Conservation (phyloP, 2,888 invertebrate genomes). For the Agonopterix alstromeriana region DNA sequence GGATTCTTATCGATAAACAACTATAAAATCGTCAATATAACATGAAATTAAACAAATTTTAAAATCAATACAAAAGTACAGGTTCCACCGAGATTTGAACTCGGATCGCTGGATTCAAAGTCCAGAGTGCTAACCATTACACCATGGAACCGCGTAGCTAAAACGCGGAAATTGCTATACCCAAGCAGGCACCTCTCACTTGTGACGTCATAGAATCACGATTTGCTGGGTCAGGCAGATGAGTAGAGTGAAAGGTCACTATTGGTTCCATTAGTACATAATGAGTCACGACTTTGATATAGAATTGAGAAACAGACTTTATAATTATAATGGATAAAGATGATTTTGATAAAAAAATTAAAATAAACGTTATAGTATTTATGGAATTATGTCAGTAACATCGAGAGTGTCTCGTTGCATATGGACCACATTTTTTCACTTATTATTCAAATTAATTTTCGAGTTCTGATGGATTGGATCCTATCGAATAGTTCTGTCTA, state of each 20-base stretch:
- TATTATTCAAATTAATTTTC: no score
- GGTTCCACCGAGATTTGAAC: conserved; percentile 90
- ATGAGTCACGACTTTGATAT: not conserved
- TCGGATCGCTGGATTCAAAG: conserved; percentile 91
- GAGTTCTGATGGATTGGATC: no score
- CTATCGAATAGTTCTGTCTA: no score
- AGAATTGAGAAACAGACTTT: not conserved
- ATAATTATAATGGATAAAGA: not conserved
- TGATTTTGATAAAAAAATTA: no score
- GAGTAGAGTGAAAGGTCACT: conserved; percentile 5
- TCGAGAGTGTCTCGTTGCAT: no score
- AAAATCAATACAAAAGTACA: conserved; percentile 28
- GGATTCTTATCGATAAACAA: no score
- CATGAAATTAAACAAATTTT: not conserved
- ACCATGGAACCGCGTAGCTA: conserved; percentile 79
- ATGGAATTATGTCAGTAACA: no score
- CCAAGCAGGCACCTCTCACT: conserved; percentile 5
- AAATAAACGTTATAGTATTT: no score
- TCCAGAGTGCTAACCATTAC: conserved; percentile 90
- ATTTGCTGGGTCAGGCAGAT: conserved; percentile 8
- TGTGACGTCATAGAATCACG: conserved; percentile 14
- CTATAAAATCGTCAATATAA: no score
- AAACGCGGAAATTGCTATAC: conserved; percentile 19
- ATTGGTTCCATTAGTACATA: not conserved
- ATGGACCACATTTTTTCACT: no score